These are phyloP conservation scores for Mythimna albipuncta DNA, from an alignment of 2,888 invertebrate species.

Conservation along the genomic window DNA sequence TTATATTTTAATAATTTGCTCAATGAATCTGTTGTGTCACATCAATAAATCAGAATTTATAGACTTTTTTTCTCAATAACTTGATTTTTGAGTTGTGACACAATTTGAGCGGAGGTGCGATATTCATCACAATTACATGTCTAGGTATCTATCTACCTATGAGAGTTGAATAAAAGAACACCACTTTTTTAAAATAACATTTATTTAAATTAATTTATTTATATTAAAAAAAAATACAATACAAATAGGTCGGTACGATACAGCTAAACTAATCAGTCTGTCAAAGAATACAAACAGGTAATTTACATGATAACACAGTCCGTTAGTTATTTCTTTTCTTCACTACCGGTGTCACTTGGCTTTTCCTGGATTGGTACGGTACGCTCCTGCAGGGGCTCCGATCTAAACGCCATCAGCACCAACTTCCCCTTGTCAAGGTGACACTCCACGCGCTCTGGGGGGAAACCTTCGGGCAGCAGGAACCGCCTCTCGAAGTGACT, in stretches of 20 bases:
- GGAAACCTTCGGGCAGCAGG: conserved; percentile 94
- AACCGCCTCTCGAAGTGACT: conserved; percentile 95
- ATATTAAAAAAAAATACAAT: background rate
- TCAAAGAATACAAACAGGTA: conserved; percentile 3
- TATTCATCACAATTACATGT: too few relatives aligned
- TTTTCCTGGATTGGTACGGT: conserved; percentile 82
- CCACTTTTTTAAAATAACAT: background rate
- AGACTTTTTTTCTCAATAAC: too few relatives aligned
- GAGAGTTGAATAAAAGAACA: background rate
- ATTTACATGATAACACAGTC: background rate
- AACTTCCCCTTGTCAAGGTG: conserved; percentile 94
- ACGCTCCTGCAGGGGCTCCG: conserved; percentile 80
- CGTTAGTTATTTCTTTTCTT: conserved; percentile 39
- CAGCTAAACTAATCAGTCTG: conserved; percentile 43
- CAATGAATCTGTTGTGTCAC: too few relatives aligned
- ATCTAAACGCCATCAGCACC: conserved; percentile 92
- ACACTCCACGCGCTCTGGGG: conserved; percentile 93
- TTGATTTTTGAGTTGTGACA: too few relatives aligned
- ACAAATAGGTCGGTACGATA: background rate
- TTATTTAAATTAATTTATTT: background rate
- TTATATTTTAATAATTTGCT: too few relatives aligned
- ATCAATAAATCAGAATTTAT: too few relatives aligned
- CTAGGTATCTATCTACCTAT: too few relatives aligned
- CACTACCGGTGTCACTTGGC: conserved; percentile 49
- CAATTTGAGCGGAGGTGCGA: too few relatives aligned